A percentile compares a stretch with the other conserved stretches of the same genome.
Conservation (phyloP, 2,888 invertebrate genomes). For the Tipula unca region DNA sequence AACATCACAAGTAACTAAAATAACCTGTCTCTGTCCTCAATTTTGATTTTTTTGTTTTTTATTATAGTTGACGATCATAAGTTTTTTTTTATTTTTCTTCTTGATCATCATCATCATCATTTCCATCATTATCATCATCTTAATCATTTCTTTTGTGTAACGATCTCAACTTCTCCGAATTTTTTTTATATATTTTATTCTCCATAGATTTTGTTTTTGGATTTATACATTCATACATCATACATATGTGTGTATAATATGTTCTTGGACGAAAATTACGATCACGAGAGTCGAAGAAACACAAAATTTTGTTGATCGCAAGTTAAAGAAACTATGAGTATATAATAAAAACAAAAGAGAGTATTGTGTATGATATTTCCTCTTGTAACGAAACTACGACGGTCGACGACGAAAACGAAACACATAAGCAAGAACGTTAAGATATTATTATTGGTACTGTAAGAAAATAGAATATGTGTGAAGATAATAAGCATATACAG, state of each 20-base stretch:
- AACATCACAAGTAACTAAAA: background rate
- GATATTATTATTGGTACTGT: background rate
- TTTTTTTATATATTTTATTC: background rate
- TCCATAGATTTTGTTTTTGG: background rate
- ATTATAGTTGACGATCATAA: background rate
- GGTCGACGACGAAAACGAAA: background rate
- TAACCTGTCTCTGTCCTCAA: constrained; percentile 14
- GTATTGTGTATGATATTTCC: background rate
- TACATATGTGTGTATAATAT: too few relatives aligned
- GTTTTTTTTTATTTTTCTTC: background rate
- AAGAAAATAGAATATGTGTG: constrained; percentile 14
- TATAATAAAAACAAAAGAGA: constrained; percentile 2
- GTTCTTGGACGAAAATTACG: background rate
- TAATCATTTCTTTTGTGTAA: background rate
- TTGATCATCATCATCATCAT: background rate
- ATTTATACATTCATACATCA: too few relatives aligned
- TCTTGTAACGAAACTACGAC: background rate
- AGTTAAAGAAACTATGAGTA: background rate
- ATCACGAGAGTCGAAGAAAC: background rate
- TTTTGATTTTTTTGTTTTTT: background rate
- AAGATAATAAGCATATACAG: constrained; percentile 14
- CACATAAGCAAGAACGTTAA: background rate
- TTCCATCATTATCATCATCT: background rate
- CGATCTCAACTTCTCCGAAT: background rate
- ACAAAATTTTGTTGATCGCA: background rate